These are phyloP conservation scores for Falco cherrug DNA, from an alignment of 2,797 vertebrate genomes.

Conservation along the genomic window DNA sequence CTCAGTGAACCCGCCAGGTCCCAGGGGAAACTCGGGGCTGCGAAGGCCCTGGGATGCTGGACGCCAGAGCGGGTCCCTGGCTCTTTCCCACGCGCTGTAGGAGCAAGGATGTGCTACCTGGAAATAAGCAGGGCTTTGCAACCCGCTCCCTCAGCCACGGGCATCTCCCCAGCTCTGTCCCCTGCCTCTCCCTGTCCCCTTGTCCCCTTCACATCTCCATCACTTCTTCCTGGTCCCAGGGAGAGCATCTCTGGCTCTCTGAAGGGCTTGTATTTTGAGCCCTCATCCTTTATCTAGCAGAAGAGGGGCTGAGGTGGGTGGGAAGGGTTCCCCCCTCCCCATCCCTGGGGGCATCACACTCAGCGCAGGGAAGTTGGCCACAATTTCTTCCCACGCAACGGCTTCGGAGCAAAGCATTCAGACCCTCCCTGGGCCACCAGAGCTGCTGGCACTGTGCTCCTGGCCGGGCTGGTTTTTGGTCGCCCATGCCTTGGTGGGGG, in stretches of 20 bases:
- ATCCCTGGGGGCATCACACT: no score
- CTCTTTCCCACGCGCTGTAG: fast-evolving
- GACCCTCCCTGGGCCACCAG: background rate
- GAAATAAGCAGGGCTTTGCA: background rate
- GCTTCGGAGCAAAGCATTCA: no score
- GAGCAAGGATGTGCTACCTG: background rate
- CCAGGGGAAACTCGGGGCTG: background rate
- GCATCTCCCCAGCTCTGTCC: background rate
- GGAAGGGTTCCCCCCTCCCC: background rate
- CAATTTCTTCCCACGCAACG: background rate
- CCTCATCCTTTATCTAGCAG: background rate
- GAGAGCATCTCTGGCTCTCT: background rate
- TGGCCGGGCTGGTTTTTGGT: background rate
- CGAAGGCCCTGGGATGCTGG: fast-evolving
- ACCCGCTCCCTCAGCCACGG: fast-evolving
- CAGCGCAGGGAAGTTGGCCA: fast-evolving
- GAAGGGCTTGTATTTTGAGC: background rate
- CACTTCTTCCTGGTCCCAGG: background rate
- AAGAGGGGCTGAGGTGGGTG: background rate
- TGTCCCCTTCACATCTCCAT: background rate
- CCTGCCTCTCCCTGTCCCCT: fast-evolving
- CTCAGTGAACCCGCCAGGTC: fast-evolving
- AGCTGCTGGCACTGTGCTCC: background rate
- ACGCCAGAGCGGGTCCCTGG: fast-evolving
- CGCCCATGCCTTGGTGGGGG: fast-evolving